Percentiles rank a stretch among this genome's conserved stretches.
These are phyloP conservation scores for Amblyjoppa proteus DNA, from an alignment of 2,888 invertebrate species.

Conservation along the genomic window DNA sequence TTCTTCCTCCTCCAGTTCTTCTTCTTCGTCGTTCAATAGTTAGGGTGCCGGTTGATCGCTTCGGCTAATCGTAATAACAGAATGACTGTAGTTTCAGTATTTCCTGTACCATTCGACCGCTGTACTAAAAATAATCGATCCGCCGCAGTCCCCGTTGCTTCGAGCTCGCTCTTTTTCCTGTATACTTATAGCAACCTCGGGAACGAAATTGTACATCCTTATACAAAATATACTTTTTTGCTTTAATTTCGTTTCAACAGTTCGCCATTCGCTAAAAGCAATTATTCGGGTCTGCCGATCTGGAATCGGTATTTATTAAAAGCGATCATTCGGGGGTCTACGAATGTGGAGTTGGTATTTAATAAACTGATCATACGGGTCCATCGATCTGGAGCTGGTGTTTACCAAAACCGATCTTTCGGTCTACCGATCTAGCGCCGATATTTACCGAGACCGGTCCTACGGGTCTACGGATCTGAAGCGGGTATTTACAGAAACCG, in stretches of 20 bases:
- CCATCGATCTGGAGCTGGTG: too few species aligned
- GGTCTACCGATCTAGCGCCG: too few species aligned
- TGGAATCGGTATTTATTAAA: background rate
- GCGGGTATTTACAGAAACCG: too few species aligned
- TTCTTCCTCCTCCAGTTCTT: background rate
- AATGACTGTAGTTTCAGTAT: conserved; percentile 2
- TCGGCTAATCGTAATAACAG: conserved; percentile 31
- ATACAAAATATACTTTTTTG: background rate
- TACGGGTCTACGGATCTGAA: too few species aligned
- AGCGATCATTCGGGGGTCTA: background rate
- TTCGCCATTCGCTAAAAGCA: background rate
- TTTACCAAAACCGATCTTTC: too few species aligned
- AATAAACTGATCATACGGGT: too few species aligned
- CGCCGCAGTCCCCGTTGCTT: background rate
- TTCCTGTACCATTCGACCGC: background rate
- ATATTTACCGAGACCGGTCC: too few species aligned
- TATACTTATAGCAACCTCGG: background rate
- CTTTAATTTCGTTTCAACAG: background rate
- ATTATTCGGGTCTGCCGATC: background rate
- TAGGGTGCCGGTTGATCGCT: conserved; percentile 18
- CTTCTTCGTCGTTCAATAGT: conserved; percentile 27
- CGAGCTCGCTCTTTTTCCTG: background rate
- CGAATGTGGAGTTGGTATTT: too few species aligned
- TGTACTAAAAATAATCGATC: background rate
- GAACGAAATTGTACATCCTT: background rate